Evolutionary conservation across 2,113 vertebrate genomes (phyloP).

Genomic region (Formicarius rufipectus): DNA sequence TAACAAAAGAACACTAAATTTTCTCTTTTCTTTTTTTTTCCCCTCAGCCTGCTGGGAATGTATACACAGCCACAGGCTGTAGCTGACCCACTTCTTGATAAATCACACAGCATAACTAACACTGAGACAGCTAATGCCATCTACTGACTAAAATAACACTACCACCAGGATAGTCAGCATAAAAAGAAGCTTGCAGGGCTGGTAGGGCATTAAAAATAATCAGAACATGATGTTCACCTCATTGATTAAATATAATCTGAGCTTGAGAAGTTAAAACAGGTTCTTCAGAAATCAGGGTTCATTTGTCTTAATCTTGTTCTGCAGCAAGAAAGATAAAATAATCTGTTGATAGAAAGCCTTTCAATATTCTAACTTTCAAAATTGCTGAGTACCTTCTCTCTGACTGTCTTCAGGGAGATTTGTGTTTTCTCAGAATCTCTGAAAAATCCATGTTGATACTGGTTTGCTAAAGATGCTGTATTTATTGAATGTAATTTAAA

Average conservation of each 20-base stretch:
- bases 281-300: conserved; percentile 15
- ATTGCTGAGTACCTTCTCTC: not conserved
- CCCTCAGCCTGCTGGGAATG: conserved; percentile 2
- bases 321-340: not conserved
- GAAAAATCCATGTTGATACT: not conserved
- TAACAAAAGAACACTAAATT: conserved; percentile 13
- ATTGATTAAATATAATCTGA: not conserved
- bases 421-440: not conserved
- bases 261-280: not conserved
- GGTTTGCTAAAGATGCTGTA: not conserved
- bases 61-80: conserved; percentile 19
- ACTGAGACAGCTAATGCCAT: conserved; percentile 49
- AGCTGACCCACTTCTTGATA: conserved; percentile 54
- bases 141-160: conserved; percentile 50
- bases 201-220: not conserved
- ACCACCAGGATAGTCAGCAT: not conserved
- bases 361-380: not conserved
- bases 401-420: not conserved
- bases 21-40: not conserved
- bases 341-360: not conserved
- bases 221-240: not conserved
- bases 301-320: not conserved
- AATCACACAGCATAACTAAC: not conserved
- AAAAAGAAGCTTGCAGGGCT: not conserved
- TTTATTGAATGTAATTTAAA: not conserved